Evolutionary conservation across 2,888 invertebrate species (phyloP), one percentile per base, ranked within the genome.

Genomic region (Matsumyia berberina): DNA sequence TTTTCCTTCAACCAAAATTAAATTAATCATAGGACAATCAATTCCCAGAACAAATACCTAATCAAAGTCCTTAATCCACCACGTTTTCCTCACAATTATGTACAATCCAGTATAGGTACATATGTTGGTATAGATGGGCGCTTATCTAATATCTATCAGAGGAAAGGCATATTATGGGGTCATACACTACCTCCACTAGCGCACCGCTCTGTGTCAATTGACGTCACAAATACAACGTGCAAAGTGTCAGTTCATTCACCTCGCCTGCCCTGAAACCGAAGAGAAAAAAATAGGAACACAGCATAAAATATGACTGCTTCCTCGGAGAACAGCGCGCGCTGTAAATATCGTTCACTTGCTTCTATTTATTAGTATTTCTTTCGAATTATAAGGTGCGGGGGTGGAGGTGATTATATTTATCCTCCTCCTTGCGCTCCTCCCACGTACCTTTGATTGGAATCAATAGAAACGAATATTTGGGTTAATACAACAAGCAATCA

Each of bases 201-300:
- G 42, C 55, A 17, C 42, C 53, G 74, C 19, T 77, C 44, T 72
- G 73, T 79, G 78, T 83, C 79, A 79, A 83, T 83, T 83, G 83
- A 83, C 83, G 79, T 83, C 79, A 83, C 79, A 66, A n/a, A 64
- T 17, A 73, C 46, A 78, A 74, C 67, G 67, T 69, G 73, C 73
- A 78, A 62, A 69, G 53, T 72, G 67, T 67, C 73, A 73, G 83
- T 73, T 83, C 83, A 69, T 83, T 83, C 83, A 79, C 73, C 83
- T 58, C n/a, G 29, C 17, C 15, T 33, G 46, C 42, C 17, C 35
- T 51, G 35, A 15, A 57, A 44, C 19, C 46, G 5, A 19, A 35
- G 39, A 42, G 72, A 66, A 49, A n/a, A n/a, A n/a, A 37, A 72
- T 11, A 42, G 51, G 15, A 53, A 33, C 51, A 58, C n/a, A 58